Base-by-base conservation (phyloP, 2,888 invertebrate species). In the Chymomyza amoena region DNA sequence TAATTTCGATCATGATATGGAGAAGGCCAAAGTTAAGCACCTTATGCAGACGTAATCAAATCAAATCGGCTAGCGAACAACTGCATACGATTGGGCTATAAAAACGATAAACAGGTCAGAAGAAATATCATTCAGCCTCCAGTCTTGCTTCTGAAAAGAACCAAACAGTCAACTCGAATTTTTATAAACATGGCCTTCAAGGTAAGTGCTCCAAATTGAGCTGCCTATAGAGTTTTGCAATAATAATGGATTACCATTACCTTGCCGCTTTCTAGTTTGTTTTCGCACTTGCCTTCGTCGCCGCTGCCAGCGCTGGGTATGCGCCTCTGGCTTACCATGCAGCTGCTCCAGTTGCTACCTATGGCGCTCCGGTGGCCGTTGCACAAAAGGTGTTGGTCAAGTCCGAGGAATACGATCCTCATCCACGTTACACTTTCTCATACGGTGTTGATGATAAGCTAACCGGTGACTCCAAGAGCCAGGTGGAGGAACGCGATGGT, bases 401-500 rank as follows among this genome's bases (percentile, higher is more conserved):
- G 20, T 73, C 81, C 6, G 90, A 90, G 57, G 91, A 91, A 59
- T 90, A 90, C 72, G 91, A 91, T 78, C 77, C 89, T 20, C 89
- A 91, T 83, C 90, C 91, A 0, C 89, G 91, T 77, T 90, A 90
- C 56, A 89, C 88, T 73, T 92, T 89, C 78, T 87, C 89, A n/a
- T 92, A 92, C 68, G 91, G 91, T 61, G 90, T 92, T 3, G 88
- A 91, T 59, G 92, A 92, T 70, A 78, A 82, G 0, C 69, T 90
- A 3, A 91, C 92, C 1, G 92, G 92, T 18, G 92, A 92, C 64
- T 89, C 90, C 51, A 92, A 92, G 80, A 90, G 86, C 64, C 92
- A 92, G 80, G 88, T 89, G 73, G 92, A 92, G 80, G 82, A 89
- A 13, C 90, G 91, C 4, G 90, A 90, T 75, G 91, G 91, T 59